Evolutionary conservation across 2,113 vertebrate species (phyloP).

Genomic region (Larimichthys crocea): DNA sequence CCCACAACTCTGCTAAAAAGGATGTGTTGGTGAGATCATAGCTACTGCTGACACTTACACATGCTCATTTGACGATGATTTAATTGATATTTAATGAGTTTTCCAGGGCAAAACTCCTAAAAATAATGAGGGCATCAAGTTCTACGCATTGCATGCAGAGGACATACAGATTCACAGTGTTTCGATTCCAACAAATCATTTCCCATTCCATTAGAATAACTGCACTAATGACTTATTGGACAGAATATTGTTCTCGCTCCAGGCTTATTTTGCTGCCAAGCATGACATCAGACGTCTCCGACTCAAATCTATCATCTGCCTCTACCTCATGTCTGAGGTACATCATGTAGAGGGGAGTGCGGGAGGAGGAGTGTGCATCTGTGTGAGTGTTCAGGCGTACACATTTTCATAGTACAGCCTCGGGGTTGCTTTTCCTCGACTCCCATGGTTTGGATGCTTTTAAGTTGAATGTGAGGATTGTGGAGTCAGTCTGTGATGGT

Average conservation of each 20-base stretch:
- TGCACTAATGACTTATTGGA: slow-evolving; percentile 34
- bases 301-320: slow-evolving; percentile 54
- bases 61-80: slow-evolving; percentile 34
- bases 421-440: slow-evolving; percentile 9
- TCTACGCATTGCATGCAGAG: slow-evolving; percentile 31
- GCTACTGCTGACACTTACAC: slow-evolving; percentile 52
- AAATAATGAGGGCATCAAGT: slow-evolving; percentile 41
- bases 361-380: slow-evolving; percentile 1
- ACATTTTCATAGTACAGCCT: neutral
- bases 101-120: slow-evolving; percentile 50
- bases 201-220: slow-evolving; percentile 50
- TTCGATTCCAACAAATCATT: slow-evolving; percentile 56
- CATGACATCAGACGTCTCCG: slow-evolving; percentile 62
- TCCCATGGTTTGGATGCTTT: slow-evolving; percentile 16
- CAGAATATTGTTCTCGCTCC: slow-evolving; percentile 46
- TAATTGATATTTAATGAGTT: slow-evolving; percentile 68
- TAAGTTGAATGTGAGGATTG: slow-evolving; percentile 36
- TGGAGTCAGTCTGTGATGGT: slow-evolving; percentile 23
- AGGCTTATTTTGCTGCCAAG: slow-evolving; percentile 48
- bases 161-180: slow-evolving; percentile 48
- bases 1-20: slow-evolving; percentile 61
- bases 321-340: slow-evolving; percentile 43
- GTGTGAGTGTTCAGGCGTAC: slow-evolving; percentile 4
- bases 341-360: slow-evolving; percentile 2
- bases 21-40: slow-evolving; percentile 58